Base-by-base conservation (phyloP, 2,888 invertebrate genomes). In the Craniophora ligustri region DNA sequence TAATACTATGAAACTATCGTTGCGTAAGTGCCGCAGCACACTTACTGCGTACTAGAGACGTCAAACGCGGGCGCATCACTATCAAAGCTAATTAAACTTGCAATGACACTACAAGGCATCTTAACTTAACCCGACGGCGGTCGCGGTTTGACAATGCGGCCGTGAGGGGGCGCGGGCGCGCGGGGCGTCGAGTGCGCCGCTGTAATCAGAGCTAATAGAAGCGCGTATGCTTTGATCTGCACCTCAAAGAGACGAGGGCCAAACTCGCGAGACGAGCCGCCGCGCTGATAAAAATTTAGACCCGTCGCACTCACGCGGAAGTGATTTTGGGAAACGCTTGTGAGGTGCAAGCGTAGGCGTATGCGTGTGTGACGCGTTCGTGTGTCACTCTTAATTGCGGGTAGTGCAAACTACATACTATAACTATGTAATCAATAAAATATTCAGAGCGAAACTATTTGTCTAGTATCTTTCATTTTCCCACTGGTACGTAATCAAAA, bases 161-260 rank as follows among this genome's bases (percentile, higher is more conserved):
- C 71, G 79, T 67, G 72, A 64, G 60, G 74, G 75, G 70, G 58
- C 70, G 69, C 63, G 51, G 59, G 60, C 66, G 62, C 53, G 53
- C 57, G 53, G 61, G 57, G 62, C 65, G 79, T 84, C 76, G 84
- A 84, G 85, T 70, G 81, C 80, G 78, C 77, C 81, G 81, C 85
- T 78, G 91, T 92, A 92, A 92, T 92, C 92, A 92, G 86, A 86
- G 92, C 92, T 92, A 92, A 92, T 92, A 92, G 93, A 92, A 91
- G 85, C 90, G 90, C 86, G 90, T 84, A 82, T 83, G 89, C 92
- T 93, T 92, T 92, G 92, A 92, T 92, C 91, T 91, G 85, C 79
- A 82, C 77, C 86, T 92, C 92, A 92, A 92, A 92, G 91, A 78
- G 84, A 87, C 76, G 84, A 84, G 86, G 81, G 83, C 83, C 85